phyloP scores from a whole-genome alignment of 2,113 vertebrate genomes.

The Neoarius graeffei region DNA sequence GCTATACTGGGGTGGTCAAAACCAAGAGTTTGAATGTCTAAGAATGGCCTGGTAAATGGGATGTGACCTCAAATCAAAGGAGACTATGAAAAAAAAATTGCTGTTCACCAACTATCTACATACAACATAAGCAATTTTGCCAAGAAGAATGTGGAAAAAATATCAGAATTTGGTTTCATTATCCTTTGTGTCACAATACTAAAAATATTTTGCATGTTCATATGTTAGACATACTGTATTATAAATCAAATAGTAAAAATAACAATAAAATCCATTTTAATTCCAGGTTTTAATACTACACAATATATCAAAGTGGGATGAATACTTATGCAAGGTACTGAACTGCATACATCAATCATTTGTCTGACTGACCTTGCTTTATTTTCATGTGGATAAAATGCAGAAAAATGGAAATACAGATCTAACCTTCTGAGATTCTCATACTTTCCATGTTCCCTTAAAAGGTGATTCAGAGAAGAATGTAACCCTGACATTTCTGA shows the following conservation, averaged over 20 bases:
- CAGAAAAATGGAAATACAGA: neutral
- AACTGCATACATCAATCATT: conserved; percentile 30
- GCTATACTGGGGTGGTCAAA: neutral
- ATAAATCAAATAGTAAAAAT: neutral
- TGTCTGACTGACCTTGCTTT: conserved; percentile 41
- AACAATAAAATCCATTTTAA: neutral
- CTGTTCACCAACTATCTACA: neutral
- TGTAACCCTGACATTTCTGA: neutral
- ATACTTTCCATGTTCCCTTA: neutral
- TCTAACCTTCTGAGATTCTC: neutral
- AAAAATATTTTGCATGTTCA: neutral
- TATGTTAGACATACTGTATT: neutral
- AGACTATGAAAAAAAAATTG: neutral
- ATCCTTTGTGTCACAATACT: neutral
- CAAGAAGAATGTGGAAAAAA: neutral
- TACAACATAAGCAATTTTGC: neutral
- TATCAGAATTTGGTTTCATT: neutral
- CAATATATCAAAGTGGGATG: neutral
- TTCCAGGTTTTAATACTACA: neutral
- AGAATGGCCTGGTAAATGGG: neutral
- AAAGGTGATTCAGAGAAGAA: neutral
- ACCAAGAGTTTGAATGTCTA: neutral
- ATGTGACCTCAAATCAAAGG: neutral
- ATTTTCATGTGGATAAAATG: conserved; percentile 18
- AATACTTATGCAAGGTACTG: neutral